Base-by-base conservation (phyloP, 2,113 vertebrate species). In the Suncus etruscus region DNA sequence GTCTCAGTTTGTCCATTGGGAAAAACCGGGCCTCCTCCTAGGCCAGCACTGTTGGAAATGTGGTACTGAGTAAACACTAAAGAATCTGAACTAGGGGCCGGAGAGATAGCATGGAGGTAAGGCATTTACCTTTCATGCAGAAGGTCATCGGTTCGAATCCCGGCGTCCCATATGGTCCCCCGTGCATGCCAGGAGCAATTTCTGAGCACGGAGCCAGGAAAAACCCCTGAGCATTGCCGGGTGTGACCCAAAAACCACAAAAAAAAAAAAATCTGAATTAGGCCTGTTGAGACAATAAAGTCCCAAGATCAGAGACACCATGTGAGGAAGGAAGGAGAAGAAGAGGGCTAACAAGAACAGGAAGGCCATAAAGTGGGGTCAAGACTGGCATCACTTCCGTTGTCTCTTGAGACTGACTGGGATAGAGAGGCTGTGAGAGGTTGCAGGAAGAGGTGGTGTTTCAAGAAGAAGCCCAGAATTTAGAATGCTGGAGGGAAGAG, bases 21-120 rank as follows among this genome's bases (percentile, higher is more conserved):
- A 69, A 54, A 85, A 39, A 25, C 0, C 31, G 12, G 16, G 39
- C 69, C 32, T 18, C 8, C 0, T 0, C 10, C 8, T 8, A 29
- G n/a, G 11, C 11, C 1, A 1, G 29, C 8, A 2, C 4, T 7
- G 58, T 63, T 29, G 6, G 77, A n/a, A 32, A 39, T 0, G 0
- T 12, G 0, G 51, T 1, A 0, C 29, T 11, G 32, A 74, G 58
- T 31, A 39, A 32, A 11, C 0, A 14, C 39, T n/a, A 50, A 61
- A 83, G 83, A 73, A 76, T 50, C 54, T 74, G 87, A 80, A 61
- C 48, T 47, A 86, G 72, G 51, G n/a, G n/a, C n/a, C n/a, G n/a
- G n/a, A n/a, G n/a, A n/a, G n/a, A n/a, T n/a, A n/a, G n/a, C n/a
- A n/a, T n/a, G n/a, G n/a, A n/a, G n/a, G n/a, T n/a, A n/a, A n/a